These are phyloP conservation scores for Atlantisia rogersi DNA, from an alignment of 2,113 vertebrate species.

Conservation along the genomic window DNA sequence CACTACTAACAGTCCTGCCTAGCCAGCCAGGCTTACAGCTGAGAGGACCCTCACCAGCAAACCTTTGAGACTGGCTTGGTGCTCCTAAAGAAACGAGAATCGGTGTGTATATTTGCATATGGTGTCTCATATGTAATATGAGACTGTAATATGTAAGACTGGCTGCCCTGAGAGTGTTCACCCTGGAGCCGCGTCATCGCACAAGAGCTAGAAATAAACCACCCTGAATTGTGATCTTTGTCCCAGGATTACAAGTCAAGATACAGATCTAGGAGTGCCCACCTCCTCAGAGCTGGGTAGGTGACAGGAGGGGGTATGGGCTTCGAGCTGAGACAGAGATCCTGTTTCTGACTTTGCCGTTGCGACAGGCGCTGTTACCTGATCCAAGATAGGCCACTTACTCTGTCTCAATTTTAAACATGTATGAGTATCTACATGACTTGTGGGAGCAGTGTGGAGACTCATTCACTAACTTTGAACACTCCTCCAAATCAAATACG, in stretches of 20 bases:
- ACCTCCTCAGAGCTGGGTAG: neutral
- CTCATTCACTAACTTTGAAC: conserved; percentile 23
- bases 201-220: neutral
- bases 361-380: conserved; percentile 1
- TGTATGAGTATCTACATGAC: neutral
- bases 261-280: accelerated
- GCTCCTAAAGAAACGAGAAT: neutral
- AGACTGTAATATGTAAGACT: neutral
- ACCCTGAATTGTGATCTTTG: neutral
- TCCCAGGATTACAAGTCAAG: neutral
- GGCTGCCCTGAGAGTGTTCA: neutral
- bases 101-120: neutral
- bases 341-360: neutral
- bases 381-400: conserved; percentile 1
- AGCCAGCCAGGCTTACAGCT: neutral
- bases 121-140: neutral
- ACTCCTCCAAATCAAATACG: neutral
- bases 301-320: neutral
- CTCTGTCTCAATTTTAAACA: neutral
- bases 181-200: accelerated
- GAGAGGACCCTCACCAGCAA: neutral
- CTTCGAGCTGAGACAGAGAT: neutral
- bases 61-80: neutral
- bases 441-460: neutral
- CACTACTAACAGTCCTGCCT: neutral